phyloP scores from a whole-genome alignment of 2,797 vertebrate species.

The Helostoma temminkii region DNA sequence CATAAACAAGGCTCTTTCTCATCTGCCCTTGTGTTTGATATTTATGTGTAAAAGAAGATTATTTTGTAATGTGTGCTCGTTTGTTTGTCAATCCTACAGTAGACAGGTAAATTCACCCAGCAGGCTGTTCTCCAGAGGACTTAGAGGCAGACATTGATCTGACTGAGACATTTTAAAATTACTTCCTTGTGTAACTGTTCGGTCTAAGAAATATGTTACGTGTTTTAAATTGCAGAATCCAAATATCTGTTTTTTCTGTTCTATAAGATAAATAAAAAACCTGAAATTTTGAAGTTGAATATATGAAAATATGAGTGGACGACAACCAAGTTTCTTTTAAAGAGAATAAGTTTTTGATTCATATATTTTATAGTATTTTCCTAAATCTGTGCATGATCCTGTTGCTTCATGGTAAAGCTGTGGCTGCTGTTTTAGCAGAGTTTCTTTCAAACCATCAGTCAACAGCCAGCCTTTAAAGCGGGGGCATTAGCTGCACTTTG shows the following conservation, averaged over 20 bases:
- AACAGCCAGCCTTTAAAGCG: not conserved
- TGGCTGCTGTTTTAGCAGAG: constrained; percentile 18
- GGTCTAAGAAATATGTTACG: too few relatives aligned
- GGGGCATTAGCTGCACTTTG: not conserved
- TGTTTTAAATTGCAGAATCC: too few relatives aligned
- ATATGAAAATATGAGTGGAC: too few relatives aligned
- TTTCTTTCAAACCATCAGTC: constrained; percentile 41
- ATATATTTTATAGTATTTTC: not conserved
- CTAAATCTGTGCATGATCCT: not conserved
- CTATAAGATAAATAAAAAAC: not conserved
- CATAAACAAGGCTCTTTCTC: constrained; percentile 73
- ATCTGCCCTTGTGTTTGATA: constrained; percentile 73
- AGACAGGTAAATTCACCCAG: constrained; percentile 36
- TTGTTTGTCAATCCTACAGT: constrained; percentile 52
- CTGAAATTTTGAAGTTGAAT: not conserved
- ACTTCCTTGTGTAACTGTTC: not conserved
- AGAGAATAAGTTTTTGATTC: not conserved
- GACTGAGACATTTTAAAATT: not conserved
- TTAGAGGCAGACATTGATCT: constrained; percentile 11
- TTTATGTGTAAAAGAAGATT: constrained; percentile 83
- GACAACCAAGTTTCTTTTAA: too few relatives aligned
- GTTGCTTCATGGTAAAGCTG: constrained; percentile 30
- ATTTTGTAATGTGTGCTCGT: constrained; percentile 72
- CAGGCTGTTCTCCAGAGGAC: constrained; percentile 63
- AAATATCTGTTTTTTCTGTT: not conserved